phyloP scores from a whole-genome alignment of 1,140 invertebrate species.

The Heliconius hewitsoni region DNA sequence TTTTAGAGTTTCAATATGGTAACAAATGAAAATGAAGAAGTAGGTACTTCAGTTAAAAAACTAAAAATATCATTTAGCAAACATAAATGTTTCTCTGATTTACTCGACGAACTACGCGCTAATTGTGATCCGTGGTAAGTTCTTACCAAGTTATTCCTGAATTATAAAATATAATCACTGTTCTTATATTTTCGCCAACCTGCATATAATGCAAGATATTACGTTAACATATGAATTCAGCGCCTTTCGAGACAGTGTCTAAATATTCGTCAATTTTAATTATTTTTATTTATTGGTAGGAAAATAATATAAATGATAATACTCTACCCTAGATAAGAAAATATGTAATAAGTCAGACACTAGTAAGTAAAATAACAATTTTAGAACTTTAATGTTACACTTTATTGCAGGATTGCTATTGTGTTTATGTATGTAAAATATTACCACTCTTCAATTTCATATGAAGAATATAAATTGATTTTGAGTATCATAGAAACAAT shows the following conservation, averaged over 20 bases:
- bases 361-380: not conserved
- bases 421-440: constrained; percentile 59
- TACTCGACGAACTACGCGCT: constrained; percentile 57
- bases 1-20: constrained; percentile 55
- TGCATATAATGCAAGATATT: no score
- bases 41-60: constrained; percentile 51
- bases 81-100: constrained; percentile 58
- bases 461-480: constrained; percentile 48
- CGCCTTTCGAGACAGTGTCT: no score
- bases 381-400: not conserved
- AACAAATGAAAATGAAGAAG: constrained; percentile 36
- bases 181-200: no score
- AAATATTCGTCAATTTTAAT: no score
- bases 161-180: no score
- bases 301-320: no score
- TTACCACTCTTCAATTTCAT: constrained; percentile 47
- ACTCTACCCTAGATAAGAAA: no score
- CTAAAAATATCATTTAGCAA: constrained; percentile 55
- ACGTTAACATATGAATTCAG: no score
- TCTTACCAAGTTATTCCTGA: not conserved
- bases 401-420: constrained; percentile 59
- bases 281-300: no score
- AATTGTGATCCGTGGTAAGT: constrained; percentile 67
- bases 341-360: not conserved
- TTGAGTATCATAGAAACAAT: constrained; percentile 46